Evolutionary conservation across 2,113 vertebrate genomes (phyloP), one percentile per base, ranked within the genome.

Genomic region (Phoenicopterus ruber): DNA sequence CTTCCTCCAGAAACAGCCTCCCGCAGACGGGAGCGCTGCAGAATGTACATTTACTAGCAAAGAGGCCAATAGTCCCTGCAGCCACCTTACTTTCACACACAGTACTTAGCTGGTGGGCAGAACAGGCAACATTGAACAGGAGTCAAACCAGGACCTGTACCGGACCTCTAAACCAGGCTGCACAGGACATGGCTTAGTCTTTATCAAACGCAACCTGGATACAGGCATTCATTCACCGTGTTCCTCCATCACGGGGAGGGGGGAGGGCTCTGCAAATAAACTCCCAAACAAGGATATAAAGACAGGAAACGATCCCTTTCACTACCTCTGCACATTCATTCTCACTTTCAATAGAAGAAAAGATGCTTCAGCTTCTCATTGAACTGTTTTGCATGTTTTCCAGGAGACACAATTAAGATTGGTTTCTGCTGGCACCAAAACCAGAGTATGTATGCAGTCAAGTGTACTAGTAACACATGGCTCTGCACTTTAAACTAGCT

Each of bases 401-500:
- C 94, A 89, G 91, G 81, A 94, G 86, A 91, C 90, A 84, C 94
- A 91, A 96, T 95, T 91, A 93, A 86, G 94, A 81, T 34, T 17
- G 84, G 82, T 82, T 89, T 95, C 93, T 95, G 84, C 87, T 94
- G 94, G 93, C 96, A 95, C 84, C 71, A 87, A 82, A 71, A 11
- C 1, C 82, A 92, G 70, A 70, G 90, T 32, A 91, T 22, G 40
- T 50, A 95, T 74, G 82, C 82, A 92, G 92, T 93, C 72, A 94
- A 90, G 95, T 58, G 58, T 73, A 93, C 93, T 83, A 73, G 89
- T 88, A 95, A 89, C 90, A 96, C 95, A 88, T 79, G 85, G 95
- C 88, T 91, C 79, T 95, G 88, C 93, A 88, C 87, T 96, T 96
- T 94, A 93, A 96, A 96, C 87, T 88, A 97, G 94, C 78, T 94